Evolutionary conservation across 2,888 invertebrate genomes (phyloP).

Genomic region (Drosophila imparisetae): DNA sequence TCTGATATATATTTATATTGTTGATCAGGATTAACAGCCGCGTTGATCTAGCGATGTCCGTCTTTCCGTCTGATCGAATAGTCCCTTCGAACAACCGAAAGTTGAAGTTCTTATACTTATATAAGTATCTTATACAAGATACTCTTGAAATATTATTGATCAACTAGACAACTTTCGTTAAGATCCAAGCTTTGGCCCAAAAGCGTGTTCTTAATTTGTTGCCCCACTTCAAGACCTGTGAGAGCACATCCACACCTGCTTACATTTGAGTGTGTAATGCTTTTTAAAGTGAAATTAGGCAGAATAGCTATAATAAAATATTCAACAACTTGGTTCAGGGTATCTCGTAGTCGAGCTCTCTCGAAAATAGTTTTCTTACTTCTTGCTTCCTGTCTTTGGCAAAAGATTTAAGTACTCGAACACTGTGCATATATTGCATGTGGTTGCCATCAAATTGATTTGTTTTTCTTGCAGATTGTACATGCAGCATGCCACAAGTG

Average conservation of each 20-base stretch:
- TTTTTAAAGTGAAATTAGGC: not conserved
- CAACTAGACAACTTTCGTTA: not conserved
- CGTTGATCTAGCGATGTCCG: not conserved
- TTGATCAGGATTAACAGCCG: not conserved
- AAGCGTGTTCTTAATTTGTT: not conserved
- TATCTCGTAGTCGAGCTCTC: not conserved
- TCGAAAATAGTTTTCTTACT: not conserved
- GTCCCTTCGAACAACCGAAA: not conserved
- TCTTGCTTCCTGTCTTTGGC: not conserved
- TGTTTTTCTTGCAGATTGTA: slow-evolving; percentile 7
- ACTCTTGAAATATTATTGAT: not conserved
- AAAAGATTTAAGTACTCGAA: not conserved
- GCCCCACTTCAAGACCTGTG: not conserved
- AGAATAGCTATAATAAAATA: not conserved
- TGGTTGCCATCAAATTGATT: slow-evolving; percentile 12
- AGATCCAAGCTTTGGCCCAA: not conserved
- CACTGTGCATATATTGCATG: not conserved
- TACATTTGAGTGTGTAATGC: not conserved
- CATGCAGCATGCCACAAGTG: slow-evolving; percentile 19
- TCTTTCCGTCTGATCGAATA: not conserved
- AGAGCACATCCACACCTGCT: not conserved
- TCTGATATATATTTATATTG: not conserved
- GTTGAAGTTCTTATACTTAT: not conserved
- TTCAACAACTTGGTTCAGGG: not conserved
- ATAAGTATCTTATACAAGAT: too few relatives aligned